Evolutionary conservation across 2,113 vertebrate species (phyloP), one percentile per base, ranked within the genome.

Genomic region (Pleuronectes platessa): DNA sequence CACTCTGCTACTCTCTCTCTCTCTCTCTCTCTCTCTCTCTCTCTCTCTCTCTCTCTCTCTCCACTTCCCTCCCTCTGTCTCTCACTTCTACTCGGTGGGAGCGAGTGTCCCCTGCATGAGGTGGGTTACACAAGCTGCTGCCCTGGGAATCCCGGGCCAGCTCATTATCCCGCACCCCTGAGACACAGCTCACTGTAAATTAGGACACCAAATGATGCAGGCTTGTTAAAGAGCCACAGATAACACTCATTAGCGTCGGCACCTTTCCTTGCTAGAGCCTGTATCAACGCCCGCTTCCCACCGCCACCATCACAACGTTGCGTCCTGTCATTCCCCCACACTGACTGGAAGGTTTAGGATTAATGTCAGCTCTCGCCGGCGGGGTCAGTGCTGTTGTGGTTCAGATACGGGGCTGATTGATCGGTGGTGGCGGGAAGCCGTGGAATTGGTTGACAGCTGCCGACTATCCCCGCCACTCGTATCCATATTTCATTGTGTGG

Each of bases 41-140:
- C 67, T 42, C 2, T 4, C 37, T 58, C 23, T 26, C 70, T 42
- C 20, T 20, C 67, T 26, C 26, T 5, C 37, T 51, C 23, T 26
- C 70, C 40, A 8, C 51, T 8, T 63, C 40, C 40, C 27, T 74
- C 13, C 58, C 31, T 7, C 60, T 60, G 64, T 87, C 86, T 87
- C 74, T 74, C 74, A 47, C 82, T 79, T 79, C n/a, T 70, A 23
- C 74, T 81, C 8, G 15, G 69, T 79, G 79, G 81, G 70, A 76
- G 79, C 63, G 55, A 75, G 72, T 54, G 74, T 77, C 74, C 81
- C 82, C 76, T 61, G 76, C 77, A 86, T 83, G 83, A 87, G 87
- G 87, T 84, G 88, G 79, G 74, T 91, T 92, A 90, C 90, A 90
- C 91, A 92, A 91, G 88, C 90, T 74, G 61, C 82, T 78, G 86